Percentiles rank a stretch among this genome's conserved stretches.
Evolutionary conservation across 1,140 invertebrate species (phyloP).

Genomic region (Saccostrea echinata): DNA sequence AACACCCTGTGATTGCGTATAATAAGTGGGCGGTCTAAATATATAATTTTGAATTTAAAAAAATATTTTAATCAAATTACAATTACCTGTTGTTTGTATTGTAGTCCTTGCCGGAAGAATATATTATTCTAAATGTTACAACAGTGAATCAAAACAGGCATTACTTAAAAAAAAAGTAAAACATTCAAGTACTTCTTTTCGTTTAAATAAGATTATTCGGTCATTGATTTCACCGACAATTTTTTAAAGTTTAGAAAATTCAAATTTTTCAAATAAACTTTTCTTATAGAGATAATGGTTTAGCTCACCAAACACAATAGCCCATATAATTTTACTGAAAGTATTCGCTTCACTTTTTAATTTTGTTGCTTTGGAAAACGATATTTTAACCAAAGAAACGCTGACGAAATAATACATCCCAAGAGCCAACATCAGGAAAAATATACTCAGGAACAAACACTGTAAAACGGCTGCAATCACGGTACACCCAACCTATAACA

Average conservation of each 20-base stretch:
- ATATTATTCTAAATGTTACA: not conserved
- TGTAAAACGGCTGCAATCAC: constrained; percentile 15
- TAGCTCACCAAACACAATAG: not conserved
- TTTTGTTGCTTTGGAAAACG: not conserved
- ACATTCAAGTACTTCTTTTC: not conserved
- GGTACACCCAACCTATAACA: constrained; percentile 23
- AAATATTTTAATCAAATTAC: not conserved
- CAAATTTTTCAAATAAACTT: no score
- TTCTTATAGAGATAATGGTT: no score
- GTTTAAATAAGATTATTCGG: no score
- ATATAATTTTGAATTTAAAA: not conserved
- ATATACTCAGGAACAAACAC: not conserved
- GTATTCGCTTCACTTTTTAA: constrained; percentile 48
- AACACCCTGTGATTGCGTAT: not conserved
- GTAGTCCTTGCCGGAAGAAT: not conserved
- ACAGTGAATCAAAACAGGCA: not conserved
- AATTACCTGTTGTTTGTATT: not conserved
- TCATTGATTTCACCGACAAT: no score
- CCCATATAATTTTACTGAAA: not conserved
- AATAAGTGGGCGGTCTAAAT: not conserved
- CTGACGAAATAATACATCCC: not conserved
- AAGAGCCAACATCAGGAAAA: not conserved
- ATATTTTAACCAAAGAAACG: not conserved
- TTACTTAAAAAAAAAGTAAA: not conserved
- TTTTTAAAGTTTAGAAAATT: no score